Base-by-base conservation (phyloP, 2,888 invertebrate genomes). In the Scaptodrosophila latifasciaeformis region DNA sequence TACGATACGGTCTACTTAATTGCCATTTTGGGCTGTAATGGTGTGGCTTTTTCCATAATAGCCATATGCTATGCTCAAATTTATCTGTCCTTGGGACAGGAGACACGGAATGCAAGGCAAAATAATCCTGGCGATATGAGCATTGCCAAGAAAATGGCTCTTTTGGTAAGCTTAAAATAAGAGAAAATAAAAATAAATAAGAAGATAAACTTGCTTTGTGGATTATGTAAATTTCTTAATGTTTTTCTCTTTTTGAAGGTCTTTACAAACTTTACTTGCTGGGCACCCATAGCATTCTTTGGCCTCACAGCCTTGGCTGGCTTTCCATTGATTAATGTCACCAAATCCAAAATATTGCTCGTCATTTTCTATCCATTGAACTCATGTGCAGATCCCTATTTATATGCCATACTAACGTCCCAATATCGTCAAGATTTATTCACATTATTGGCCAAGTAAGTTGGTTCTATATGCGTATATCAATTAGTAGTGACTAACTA, bases 341-440 rank as follows among this genome's bases (percentile, higher is more conserved):
- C 92, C 5, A 90, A 92, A 72, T 92, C 93, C 0, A 93, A 93
- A 86, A 92, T 96, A 44, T 87, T 96, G 9, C 87, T 96, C 57
- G 96, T 96, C 6, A 95, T 96, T 84, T 95, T 96, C 83, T 95
- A 96, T 83, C 96, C 96, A 0, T 87, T 97, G 58, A 96, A 96
- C 86, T 93, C 96, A 0, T 96, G 95, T 83, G 95, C 96, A 31
- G 96, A 97, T 87, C 96, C 96, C 0, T 96, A 96, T 87, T 87
- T 97, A 2, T 97, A 96, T 85, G 96, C 95, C 13, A 93, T 96
- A 67, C 88, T 96, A 81, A 96, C 96, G 5, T 91, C 94, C 60
- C 95, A 95, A 85, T 96, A 95, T 82, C 89, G 95, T 35, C 89
- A 91, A 67, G 95, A 96, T 84, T 88, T 94, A 17, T 88, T 91